Evolutionary conservation across 2,888 invertebrate species (phyloP), one percentile per base, ranked within the genome.

Genomic region (Spilosoma lubricipeda): DNA sequence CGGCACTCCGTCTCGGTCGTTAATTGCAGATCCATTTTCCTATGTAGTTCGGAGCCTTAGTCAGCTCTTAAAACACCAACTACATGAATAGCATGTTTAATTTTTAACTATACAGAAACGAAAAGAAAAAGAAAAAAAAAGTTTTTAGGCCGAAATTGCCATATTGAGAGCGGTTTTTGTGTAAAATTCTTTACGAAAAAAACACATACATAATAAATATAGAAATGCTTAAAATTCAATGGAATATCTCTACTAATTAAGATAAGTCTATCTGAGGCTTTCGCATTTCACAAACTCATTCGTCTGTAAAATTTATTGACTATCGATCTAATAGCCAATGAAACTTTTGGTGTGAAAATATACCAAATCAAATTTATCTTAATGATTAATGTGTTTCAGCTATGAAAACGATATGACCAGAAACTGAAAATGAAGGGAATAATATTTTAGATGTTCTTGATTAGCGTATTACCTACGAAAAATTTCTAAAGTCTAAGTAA

Each of bases 231-330:
- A 3, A n/a, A 52, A 20, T 52, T 52, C 52, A 23, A 74, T 56
- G 71, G 63, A 69, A 63, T 65, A 59, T 63, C 42, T 71, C 48
- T 20, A 23, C 48, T 66, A 68, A 74, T 76, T 74, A 71, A 45
- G 72, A 63, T 67, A 59, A 59, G 63, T 56, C 67, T 70, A 36
- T 68, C 27, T 70, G 63, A 73, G 13, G 71, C 13, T 59, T 36
- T 76, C 63, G 66, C 68, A 77, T 79, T 77, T 77, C 72, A 77
- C 70, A 77, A 79, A 80, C 80, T 80, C 73, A 78, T 71, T 73
- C 77, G 67, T 42, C 74, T 67, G 69, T 74, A 75, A 81, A 80
- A 79, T 81, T 76, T 78, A 80, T 77, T 78, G 75, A 75, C 75
- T 74, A 45, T 75, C 73, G 72, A 68, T 56, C 70, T 68, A 45